A percentile compares a stretch with the other conserved stretches of the same genome.
phyloP scores from a whole-genome alignment of 2,888 invertebrate genomes.

The Leptura quadrifasciata region DNA sequence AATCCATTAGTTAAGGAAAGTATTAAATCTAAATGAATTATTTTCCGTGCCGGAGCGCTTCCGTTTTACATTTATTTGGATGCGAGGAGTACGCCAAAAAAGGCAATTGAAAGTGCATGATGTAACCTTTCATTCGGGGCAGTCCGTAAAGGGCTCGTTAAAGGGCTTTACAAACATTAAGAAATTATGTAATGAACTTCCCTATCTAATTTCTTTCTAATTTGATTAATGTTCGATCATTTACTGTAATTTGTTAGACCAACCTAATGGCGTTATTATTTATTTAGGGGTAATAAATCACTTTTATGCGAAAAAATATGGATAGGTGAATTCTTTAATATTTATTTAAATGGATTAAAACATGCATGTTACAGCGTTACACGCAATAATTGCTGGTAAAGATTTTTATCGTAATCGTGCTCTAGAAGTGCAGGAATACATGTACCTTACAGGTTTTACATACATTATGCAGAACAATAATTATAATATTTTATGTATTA shows the following conservation, averaged over 20 bases:
- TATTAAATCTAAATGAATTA: not conserved
- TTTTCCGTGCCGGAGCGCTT: not conserved
- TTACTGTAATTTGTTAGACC: slow-evolving; percentile 53
- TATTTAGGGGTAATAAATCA: slow-evolving; percentile 56
- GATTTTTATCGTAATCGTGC: slow-evolving; percentile 57
- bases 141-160: slow-evolving; percentile 47
- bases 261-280: slow-evolving; percentile 53
- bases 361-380: slow-evolving; percentile 63
- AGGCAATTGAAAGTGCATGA: slow-evolving; percentile 4
- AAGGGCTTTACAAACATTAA: slow-evolving; percentile 52
- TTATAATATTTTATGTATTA: slow-evolving; percentile 49
- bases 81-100: not conserved
- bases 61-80: slow-evolving; percentile 3
- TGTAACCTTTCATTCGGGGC: slow-evolving; percentile 38
- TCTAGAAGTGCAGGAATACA: slow-evolving; percentile 42
- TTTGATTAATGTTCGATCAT: slow-evolving; percentile 59
- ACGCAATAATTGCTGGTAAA: slow-evolving; percentile 58
- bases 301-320: slow-evolving; percentile 47
- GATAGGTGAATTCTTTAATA: slow-evolving; percentile 54
- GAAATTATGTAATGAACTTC: slow-evolving; percentile 57
- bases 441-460: slow-evolving; percentile 53
- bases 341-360: slow-evolving; percentile 66
- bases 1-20: not conserved
- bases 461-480: slow-evolving; percentile 51
- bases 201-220: slow-evolving; percentile 56